These are phyloP conservation scores for Syngnathoides biaculeatus DNA, from an alignment of 2,113 vertebrate species.

Conservation along the genomic window DNA sequence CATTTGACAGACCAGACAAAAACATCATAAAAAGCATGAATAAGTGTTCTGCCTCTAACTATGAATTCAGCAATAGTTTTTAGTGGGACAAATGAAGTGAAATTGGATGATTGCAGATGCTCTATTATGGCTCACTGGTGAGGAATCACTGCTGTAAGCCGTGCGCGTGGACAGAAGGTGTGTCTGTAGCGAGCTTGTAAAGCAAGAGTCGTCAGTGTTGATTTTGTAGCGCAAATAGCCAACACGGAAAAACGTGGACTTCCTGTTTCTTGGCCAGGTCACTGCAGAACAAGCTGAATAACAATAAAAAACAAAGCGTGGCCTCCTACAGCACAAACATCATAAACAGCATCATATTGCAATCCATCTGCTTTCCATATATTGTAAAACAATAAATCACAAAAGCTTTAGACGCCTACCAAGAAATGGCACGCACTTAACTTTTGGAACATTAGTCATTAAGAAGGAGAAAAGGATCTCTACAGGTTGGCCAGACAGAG, in stretches of 20 bases:
- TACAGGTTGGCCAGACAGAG: no score
- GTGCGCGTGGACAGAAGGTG: not conserved
- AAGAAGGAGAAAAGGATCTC: no score
- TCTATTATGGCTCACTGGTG: no score
- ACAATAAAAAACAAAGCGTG: slow-evolving; percentile 1
- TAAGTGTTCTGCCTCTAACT: not conserved
- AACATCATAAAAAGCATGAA: no score
- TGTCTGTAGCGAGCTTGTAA: not conserved
- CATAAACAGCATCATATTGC: slow-evolving; percentile 19
- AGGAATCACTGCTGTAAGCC: not conserved
- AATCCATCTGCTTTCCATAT: not conserved
- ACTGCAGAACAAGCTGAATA: slow-evolving; percentile 1
- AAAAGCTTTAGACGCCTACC: not conserved
- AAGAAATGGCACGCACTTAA: no score
- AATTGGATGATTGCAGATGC: not conserved
- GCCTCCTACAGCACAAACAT: slow-evolving; percentile 26
- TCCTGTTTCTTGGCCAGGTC: slow-evolving; percentile 40
- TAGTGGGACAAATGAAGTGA: not conserved
- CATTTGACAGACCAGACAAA: no score
- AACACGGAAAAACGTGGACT: slow-evolving; percentile 30
- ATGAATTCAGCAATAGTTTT: not conserved
- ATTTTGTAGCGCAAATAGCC: slow-evolving; percentile 6
- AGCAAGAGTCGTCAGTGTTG: slow-evolving; percentile 1
- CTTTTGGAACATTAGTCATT: no score
- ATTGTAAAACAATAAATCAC: not conserved